These are phyloP conservation scores for Phasianus colchicus DNA, from an alignment of 2,113 vertebrate genomes.

Conservation along the genomic window DNA sequence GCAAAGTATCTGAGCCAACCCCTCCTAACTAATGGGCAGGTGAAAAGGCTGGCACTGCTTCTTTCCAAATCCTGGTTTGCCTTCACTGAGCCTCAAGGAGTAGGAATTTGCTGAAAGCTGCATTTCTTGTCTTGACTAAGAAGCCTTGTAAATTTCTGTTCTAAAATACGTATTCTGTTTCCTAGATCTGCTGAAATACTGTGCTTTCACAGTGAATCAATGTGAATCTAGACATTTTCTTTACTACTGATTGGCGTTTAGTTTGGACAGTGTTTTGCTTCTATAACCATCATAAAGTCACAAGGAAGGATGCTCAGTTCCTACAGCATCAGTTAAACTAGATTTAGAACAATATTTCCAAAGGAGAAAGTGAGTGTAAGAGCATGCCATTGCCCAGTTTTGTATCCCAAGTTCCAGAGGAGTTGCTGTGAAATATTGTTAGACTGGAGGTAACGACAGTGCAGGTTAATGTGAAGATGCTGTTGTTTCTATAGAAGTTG, in stretches of 20 bases:
- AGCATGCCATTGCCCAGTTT: background rate
- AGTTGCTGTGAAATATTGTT: background rate
- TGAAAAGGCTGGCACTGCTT: background rate
- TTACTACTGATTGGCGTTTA: background rate
- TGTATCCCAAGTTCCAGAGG: background rate
- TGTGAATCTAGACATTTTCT: background rate
- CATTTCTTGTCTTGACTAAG: background rate
- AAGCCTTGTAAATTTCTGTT: background rate
- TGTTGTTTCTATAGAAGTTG: background rate
- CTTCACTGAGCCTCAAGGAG: background rate
- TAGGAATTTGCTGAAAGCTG: background rate
- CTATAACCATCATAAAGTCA: background rate
- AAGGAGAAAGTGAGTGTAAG: background rate
- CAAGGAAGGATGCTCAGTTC: background rate
- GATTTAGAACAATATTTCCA: background rate
- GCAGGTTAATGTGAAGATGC: background rate
- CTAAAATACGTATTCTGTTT: background rate
- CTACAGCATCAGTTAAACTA: background rate
- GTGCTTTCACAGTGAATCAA: background rate
- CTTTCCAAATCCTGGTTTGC: background rate
- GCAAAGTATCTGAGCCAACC: background rate
- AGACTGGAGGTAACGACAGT: background rate
- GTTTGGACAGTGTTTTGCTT: background rate
- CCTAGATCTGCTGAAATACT: background rate
- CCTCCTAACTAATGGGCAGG: too few relatives aligned